phyloP scores from a whole-genome alignment of 1,140 invertebrate genomes.

The Brachionus paranguensis region DNA sequence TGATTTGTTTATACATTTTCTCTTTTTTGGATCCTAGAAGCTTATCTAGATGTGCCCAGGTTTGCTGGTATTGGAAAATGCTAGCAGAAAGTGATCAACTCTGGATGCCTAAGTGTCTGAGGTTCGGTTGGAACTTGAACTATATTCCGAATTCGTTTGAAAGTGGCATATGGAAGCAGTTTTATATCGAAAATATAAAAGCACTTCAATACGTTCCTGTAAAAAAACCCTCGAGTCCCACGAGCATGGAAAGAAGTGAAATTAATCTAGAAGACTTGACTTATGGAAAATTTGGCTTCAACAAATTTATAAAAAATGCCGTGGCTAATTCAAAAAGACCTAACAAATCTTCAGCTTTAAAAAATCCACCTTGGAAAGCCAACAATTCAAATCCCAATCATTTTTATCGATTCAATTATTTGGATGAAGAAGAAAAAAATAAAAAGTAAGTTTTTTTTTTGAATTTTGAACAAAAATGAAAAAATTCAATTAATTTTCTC shows the following conservation, averaged over 20 bases:
- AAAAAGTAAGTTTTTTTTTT: not conserved
- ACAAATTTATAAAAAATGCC: slow-evolving; percentile 20
- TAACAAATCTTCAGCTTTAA: not conserved
- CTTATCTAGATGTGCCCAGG: slow-evolving; percentile 50
- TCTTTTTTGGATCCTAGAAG: slow-evolving; percentile 54
- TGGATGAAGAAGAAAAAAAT: slow-evolving; percentile 1
- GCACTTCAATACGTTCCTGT: slow-evolving; percentile 23
- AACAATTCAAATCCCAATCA: slow-evolving; percentile 37
- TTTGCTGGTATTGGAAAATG: slow-evolving; percentile 35
- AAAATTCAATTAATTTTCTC: no score
- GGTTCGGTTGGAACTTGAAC: slow-evolving; percentile 51
- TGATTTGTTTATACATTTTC: slow-evolving; percentile 53
- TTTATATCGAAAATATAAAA: slow-evolving; percentile 53
- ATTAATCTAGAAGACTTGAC: slow-evolving; percentile 23
- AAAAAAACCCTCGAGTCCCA: not conserved
- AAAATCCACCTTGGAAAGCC: slow-evolving; percentile 35
- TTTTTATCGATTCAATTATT: slow-evolving; percentile 34
- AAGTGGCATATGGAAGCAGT: slow-evolving; percentile 53
- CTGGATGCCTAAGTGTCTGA: slow-evolving; percentile 55
- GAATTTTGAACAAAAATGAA: no score
- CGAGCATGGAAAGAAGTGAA: slow-evolving; percentile 7
- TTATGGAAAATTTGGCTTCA: slow-evolving; percentile 34
- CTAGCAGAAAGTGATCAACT: slow-evolving; percentile 46
- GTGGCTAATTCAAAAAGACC: not conserved
- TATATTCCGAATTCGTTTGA: slow-evolving; percentile 53